Base-by-base conservation (phyloP, 2,888 invertebrate genomes). In the Dolomedes plantarius region DNA sequence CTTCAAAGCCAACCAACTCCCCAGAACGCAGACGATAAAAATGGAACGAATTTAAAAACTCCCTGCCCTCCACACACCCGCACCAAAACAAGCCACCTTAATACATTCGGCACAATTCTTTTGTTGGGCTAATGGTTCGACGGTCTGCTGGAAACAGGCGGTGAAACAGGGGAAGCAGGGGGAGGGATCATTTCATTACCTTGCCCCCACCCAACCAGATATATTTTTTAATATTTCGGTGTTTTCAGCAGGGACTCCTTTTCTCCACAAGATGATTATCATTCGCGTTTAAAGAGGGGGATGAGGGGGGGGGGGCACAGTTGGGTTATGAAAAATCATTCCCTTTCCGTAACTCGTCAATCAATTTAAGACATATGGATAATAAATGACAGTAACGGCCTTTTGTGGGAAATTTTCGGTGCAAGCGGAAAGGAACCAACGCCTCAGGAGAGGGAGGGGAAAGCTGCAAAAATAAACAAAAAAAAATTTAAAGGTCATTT, bases 311-410 rank as follows among this genome's bases (percentile, higher is more conserved):
- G 2, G 62, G 23, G 27, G 62, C 5, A 5, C 6, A 19, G 23
- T 23, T 36, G 23, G 11, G 41, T 13, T 69, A 41, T 69, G 69
- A 69, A 69, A 68, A 69, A 41, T 41, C 69, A 69, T 41, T 39
- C 69, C 28, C 41, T n/a, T 69, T 69, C 69, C 69, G 28, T 23
- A 16, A 27, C 28, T 69, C 69, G 69, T 69, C 69, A 23, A 69
- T 69, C 69, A 69, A 69, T 28, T 28, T 27, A n/a, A 41, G 27
- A 41, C 41, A 41, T 16, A 39, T 2, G n/a, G 1, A 41, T 41
- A 69, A 69, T 41, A 41, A 69, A 69, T 69, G 69, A 28, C 41
- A 69, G 69, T 41, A 27, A 41, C 41, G 23, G 41, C 13, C 36
- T 67, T 27, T 36, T 56, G 56, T 56, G 56, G 56, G 56, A 56